Conservation (phyloP, 2,113 vertebrate genomes). For the Fulica atra region DNA sequence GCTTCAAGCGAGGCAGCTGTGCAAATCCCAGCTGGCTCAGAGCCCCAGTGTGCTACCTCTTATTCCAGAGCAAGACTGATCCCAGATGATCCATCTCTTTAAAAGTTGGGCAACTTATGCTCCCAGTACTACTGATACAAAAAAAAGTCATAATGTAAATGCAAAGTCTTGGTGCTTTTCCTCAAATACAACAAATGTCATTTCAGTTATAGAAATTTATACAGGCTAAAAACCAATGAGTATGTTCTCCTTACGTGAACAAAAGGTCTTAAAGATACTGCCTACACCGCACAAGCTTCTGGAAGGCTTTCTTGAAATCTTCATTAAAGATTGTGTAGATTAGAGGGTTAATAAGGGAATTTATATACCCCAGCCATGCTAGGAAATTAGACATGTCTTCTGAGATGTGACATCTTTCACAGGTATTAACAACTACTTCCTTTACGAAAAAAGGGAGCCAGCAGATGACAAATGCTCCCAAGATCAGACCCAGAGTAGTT, state of each 20-base stretch:
- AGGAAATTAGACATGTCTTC: conserved; percentile 92
- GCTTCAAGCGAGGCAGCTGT: conserved; percentile 11
- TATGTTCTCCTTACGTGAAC: not conserved
- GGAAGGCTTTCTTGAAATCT: conserved; percentile 98
- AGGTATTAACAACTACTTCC: conserved; percentile 93
- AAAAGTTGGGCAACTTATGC: conserved; percentile 5
- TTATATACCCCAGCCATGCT: conserved; percentile 96
- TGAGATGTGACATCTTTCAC: conserved; percentile 87
- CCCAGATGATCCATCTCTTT: conserved; percentile 6
- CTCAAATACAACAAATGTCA: conserved; percentile 25
- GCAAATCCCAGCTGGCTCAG: not conserved
- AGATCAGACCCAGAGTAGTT: conserved; percentile 91
- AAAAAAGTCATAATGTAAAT: conserved; percentile 3
- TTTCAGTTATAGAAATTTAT: conserved; percentile 45
- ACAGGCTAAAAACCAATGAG: conserved; percentile 18
- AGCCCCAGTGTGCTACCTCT: not conserved
- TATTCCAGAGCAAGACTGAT: conserved; percentile 8
- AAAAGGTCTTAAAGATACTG: conserved; percentile 78
- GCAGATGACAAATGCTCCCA: conserved; percentile 96
- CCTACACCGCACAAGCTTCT: conserved; percentile 89
- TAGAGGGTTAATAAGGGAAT: conserved; percentile 97
- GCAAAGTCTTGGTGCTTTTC: conserved; percentile 17
- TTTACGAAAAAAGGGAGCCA: conserved; percentile 99
- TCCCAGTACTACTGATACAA: conserved; percentile 23
- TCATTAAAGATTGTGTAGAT: conserved; percentile 99